phyloP scores from a whole-genome alignment of 2,797 vertebrate species.

The Geotrypetes seraphini region DNA sequence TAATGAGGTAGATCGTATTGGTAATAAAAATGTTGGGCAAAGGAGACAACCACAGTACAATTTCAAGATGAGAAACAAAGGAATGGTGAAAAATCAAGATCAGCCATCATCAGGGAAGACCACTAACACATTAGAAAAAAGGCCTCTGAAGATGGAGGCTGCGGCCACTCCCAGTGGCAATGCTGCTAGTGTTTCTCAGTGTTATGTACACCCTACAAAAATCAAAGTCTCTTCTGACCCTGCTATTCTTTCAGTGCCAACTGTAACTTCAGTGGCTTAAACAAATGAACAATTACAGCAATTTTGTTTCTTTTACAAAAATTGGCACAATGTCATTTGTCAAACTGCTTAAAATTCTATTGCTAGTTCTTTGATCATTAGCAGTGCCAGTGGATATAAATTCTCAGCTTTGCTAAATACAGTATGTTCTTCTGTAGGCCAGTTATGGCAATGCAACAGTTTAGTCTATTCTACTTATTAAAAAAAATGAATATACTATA shows the following conservation, averaged over 20 bases:
- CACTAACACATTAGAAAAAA: slow-evolving; percentile 29
- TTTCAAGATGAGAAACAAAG: slow-evolving; percentile 55
- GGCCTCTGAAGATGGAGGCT: slow-evolving; percentile 27
- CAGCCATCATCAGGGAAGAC: slow-evolving; percentile 25
- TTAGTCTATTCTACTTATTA: slow-evolving; percentile 44
- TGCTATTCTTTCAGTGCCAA: slow-evolving; percentile 49
- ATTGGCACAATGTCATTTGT: slow-evolving; percentile 39
- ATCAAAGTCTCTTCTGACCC: slow-evolving; percentile 50
- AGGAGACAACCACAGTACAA: slow-evolving; percentile 49
- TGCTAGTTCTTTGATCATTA: slow-evolving; percentile 35
- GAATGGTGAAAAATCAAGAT: slow-evolving; percentile 41
- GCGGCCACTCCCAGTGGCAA: slow-evolving; percentile 33
- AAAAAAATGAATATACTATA: slow-evolving; percentile 11
- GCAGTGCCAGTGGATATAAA: slow-evolving; percentile 39
- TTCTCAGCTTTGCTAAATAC: slow-evolving; percentile 42
- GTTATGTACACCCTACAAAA: slow-evolving; percentile 49
- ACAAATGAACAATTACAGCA: too few species aligned
- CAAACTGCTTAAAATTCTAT: slow-evolving; percentile 34
- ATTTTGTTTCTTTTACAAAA: slow-evolving; percentile 32
- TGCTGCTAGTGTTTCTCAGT: slow-evolving; percentile 32
- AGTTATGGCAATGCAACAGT: slow-evolving; percentile 31
- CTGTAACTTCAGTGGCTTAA: slow-evolving; percentile 61
- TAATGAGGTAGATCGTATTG: slow-evolving; percentile 30
- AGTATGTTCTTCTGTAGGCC: slow-evolving; percentile 34
- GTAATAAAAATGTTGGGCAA: slow-evolving; percentile 35